These are phyloP conservation scores for Psephotus haematonotus DNA, from an alignment of 2,113 vertebrate species.

Conservation along the genomic window DNA sequence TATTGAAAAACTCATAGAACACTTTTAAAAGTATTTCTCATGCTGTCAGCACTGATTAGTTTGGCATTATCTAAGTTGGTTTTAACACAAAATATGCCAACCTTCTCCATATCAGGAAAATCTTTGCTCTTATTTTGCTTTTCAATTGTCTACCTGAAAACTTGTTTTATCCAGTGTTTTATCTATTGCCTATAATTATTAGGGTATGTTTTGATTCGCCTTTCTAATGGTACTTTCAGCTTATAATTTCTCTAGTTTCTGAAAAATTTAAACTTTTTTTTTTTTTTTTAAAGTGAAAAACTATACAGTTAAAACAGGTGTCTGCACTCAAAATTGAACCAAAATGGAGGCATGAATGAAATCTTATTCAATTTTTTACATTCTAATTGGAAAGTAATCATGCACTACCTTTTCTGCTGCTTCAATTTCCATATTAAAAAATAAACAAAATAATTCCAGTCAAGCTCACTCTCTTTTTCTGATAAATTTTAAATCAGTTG, in stretches of 20 bases:
- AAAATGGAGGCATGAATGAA: neutral
- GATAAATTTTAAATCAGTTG: neutral
- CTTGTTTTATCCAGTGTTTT: neutral
- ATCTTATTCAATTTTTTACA: neutral
- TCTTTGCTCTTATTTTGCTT: neutral
- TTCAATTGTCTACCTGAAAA: neutral
- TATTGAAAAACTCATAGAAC: neutral
- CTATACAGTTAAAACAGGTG: neutral
- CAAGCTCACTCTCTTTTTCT: neutral
- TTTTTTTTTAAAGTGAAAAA: neutral
- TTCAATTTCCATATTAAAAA: neutral
- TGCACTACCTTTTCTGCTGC: neutral
- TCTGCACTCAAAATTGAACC: neutral
- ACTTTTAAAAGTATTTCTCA: neutral
- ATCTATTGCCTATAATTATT: neutral
- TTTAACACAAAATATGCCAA: neutral
- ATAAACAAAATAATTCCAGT: neutral
- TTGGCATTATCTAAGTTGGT: neutral
- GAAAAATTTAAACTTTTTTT: neutral
- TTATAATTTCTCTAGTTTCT: neutral
- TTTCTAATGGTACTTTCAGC: neutral
- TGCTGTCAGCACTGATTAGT: neutral
- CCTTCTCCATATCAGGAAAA: neutral
- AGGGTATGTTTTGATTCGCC: fast-evolving
- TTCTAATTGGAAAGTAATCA: neutral